Evolutionary conservation across 92 coral and sea anemone species (phyloP), one percentile per base, ranked within the genome.

Genomic region (Chrysogorgia sp.): DNA sequence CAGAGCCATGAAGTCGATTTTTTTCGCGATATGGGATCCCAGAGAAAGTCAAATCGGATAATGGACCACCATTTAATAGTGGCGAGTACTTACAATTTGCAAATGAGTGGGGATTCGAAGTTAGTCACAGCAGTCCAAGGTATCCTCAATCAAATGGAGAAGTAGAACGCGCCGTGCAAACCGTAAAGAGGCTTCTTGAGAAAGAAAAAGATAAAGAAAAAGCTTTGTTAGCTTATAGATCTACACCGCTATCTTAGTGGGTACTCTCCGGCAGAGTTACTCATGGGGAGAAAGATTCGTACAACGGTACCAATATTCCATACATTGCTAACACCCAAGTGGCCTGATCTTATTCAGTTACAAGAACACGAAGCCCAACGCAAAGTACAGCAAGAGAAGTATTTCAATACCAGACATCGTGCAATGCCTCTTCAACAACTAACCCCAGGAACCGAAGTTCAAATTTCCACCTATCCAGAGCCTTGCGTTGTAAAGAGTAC

Each of bases 201-300:
- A 85, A 79, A 55, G 85, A 85, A 52, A 84, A 79, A 34, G 76
- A 70, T 0, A 31, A 47, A 43, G 34, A 45, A 34, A 34, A 65
- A 47, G 68, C 52, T 58, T 58, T 81, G 5, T 66, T 68, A 28
- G 79, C 84, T 1, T 82, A 82, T 74, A 62, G 86, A 74, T 75
- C 83, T 28, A 76, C 87, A 26, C 87, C 90, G 9, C 74, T 86
- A 23, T 72, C 79, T 10, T 63, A n/a, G 77, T 62, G 90, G 90
- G 13, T 70, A 63, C 75, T 67, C 84, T 25, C 86, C 86, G 17
- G 88, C 88, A 31, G 87, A 76, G 56, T 63, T 83, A 30, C 87
- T 76, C 37, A 74, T 82, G 81, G 83, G 88, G 53, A 84, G 84
- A 60, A 84, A 53, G 57, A 45, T 77, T 3, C 50, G 75, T 15